Evolutionary conservation across 2,113 vertebrate species (phyloP), one percentile per base, ranked within the genome.

Genomic region (Zootoca vivipara): DNA sequence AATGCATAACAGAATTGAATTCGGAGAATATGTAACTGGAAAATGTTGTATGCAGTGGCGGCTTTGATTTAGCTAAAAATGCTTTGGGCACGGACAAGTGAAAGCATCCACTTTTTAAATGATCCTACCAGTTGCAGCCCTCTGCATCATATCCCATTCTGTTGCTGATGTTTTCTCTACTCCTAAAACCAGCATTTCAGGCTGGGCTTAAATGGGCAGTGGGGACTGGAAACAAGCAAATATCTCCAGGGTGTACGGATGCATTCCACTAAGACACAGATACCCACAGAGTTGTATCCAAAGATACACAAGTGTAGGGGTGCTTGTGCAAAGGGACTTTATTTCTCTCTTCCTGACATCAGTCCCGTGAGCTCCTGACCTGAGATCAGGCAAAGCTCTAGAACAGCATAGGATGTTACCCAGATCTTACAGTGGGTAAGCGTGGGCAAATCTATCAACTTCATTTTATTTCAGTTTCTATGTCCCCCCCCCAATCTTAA

Each of bases 301-400:
- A 42, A 3, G 67, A 46, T 70, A 46, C 18, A 26, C 35, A 65
- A 56, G 9, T 52, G 30, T 15, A 46, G 20, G 28, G 28, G 52
- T 46, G 30, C 20, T 72, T 10, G 8, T 52, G 42, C 82, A 72
- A 83, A 18, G 69, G 18, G 8, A 35, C 3, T 35, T 33, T 7
- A 16, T 13, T 33, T 64, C 73, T 81, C 28, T 92, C 81, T 85
- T 75, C 18, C 89, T 92, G 9, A 79, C 67, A 83, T 94, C 64
- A 64, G 52, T 78, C 30, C 58, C 94, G 78, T 90, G 87, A 3
- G 80, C n/a, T 87, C 52, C 35, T 75, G 33, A 42, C 30, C 69
- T 15, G 28, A 13, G 26, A 26, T 75, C 16, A 18, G 35, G 73
- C 7, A 2, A 30, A 5, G 28, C 12, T 78, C 42, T 12, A 52